A percentile compares a stretch with the other conserved stretches of the same genome.
These are phyloP conservation scores for Aspidoscelis tigris DNA, from an alignment of 2,113 vertebrate species.

Conservation along the genomic window DNA sequence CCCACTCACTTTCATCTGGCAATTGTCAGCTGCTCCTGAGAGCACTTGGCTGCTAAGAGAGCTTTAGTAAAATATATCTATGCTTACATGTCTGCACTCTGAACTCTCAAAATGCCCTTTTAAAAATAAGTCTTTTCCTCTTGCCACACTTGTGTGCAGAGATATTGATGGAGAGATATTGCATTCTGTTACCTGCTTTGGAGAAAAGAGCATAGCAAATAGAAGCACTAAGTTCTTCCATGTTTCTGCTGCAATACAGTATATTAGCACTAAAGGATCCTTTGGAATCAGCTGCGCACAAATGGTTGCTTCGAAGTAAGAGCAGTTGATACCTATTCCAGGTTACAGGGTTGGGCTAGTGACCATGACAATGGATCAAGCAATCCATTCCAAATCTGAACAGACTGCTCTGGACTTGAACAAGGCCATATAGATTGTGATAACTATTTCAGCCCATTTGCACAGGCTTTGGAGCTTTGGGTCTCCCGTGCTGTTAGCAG, in stretches of 20 bases:
- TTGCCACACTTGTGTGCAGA: conserved; percentile 14
- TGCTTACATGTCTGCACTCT: conserved; percentile 22
- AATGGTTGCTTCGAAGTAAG: background rate
- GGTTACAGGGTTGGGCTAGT: background rate
- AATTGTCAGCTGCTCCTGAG: conserved; percentile 10
- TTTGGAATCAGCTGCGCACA: background rate
- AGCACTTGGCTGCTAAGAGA: conserved; percentile 30
- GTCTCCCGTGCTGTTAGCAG: no score
- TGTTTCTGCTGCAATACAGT: background rate
- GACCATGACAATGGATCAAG: background rate
- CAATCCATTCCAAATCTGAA: no score
- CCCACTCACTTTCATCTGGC: conserved; percentile 42
- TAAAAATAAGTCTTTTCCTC: conserved; percentile 28
- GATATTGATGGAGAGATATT: background rate
- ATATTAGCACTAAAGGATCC: background rate
- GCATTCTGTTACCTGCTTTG: conserved; percentile 6
- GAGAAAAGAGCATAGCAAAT: conserved; percentile 21
- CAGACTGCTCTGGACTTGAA: no score
- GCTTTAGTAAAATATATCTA: conserved; percentile 6
- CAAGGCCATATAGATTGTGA: no score
- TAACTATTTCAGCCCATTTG: no score
- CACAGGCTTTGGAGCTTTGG: no score
- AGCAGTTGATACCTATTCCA: background rate
- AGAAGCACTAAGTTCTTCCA: background rate
- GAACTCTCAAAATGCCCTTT: conserved; percentile 10